Evolutionary conservation across 2,888 invertebrate species (phyloP).

Genomic region (Ichneumon xanthorius): DNA sequence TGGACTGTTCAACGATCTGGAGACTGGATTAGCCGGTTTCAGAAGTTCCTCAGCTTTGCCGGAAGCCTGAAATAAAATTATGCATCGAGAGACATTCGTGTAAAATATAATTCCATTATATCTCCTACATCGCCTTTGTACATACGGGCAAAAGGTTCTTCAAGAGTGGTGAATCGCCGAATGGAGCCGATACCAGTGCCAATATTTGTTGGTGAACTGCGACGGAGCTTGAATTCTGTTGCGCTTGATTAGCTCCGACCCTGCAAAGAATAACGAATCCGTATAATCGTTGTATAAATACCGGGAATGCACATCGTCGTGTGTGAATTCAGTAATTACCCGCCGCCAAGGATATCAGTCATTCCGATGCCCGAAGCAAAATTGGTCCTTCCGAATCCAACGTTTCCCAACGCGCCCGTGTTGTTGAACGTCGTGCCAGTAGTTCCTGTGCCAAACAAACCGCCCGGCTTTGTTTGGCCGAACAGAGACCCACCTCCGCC

Average conservation of each 20-base stretch:
- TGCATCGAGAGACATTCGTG: conserved; percentile 25
- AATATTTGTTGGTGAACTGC: conserved; percentile 91
- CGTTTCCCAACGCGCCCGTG: conserved; percentile 83
- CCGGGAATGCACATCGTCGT: conserved; percentile 31
- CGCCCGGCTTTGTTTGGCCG: conserved; percentile 85
- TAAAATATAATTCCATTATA: neutral
- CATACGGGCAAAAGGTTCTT: conserved; percentile 88
- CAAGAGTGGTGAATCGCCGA: conserved; percentile 94
- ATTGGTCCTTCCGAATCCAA: conserved; percentile 81
- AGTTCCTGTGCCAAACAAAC: conserved; percentile 86
- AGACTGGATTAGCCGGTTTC: conserved; percentile 90
- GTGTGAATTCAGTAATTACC: conserved; percentile 62
- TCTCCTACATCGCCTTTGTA: conserved; percentile 41
- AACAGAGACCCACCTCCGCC: conserved; percentile 79
- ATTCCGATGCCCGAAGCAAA: conserved; percentile 75
- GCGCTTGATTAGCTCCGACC: conserved; percentile 76
- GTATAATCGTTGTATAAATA: conserved; percentile 7
- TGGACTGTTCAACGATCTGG: conserved; percentile 88
- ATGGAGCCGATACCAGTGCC: conserved; percentile 92
- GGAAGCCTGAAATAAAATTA: conserved; percentile 83
- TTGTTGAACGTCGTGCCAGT: conserved; percentile 85
- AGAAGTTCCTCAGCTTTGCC: conserved; percentile 89
- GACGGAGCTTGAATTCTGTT: conserved; percentile 81
- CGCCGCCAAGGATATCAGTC: conserved; percentile 76
- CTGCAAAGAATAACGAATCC: conserved; percentile 69